Evolutionary conservation across 2,888 invertebrate genomes (phyloP).

Genomic region (Hipparchia semele): DNA sequence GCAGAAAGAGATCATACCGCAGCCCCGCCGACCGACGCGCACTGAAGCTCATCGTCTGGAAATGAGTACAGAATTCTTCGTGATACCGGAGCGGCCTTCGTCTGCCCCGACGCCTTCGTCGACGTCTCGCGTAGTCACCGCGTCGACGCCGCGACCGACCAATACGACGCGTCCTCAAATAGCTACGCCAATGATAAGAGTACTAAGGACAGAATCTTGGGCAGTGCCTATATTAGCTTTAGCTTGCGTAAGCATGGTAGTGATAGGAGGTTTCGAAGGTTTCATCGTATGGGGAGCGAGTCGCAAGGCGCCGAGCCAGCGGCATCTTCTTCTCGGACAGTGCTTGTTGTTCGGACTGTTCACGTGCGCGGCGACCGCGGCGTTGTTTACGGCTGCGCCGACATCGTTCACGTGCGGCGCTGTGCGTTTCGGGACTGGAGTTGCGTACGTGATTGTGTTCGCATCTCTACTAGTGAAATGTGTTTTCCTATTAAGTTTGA

Average conservation of each 20-base stretch:
- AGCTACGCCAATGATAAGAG: conserved; percentile 54
- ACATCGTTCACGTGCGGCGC: conserved; percentile 91
- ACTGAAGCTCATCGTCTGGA: conserved; percentile 85
- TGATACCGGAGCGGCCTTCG: conserved; percentile 84
- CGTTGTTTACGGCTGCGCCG: conserved; percentile 90
- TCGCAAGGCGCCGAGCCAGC: conserved; percentile 90
- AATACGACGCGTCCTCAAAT: conserved; percentile 53
- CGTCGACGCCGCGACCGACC: conserved; percentile 52
- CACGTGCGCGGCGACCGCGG: conserved; percentile 90
- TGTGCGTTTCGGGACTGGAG: conserved; percentile 91
- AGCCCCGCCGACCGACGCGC: conserved; percentile 66
- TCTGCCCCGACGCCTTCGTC: conserved; percentile 59
- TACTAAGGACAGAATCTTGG: conserved; percentile 91
- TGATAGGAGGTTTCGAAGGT: conserved; percentile 93
- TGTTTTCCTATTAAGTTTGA: conserved; percentile 95
- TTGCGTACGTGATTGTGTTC: conserved; percentile 93
- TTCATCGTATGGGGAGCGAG: conserved; percentile 93
- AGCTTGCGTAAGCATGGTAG: conserved; percentile 91
- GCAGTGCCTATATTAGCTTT: conserved; percentile 94
- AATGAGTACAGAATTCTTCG: conserved; percentile 93
- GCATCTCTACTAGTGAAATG: conserved; percentile 96
- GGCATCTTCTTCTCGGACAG: conserved; percentile 94
- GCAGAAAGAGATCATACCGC: conserved; percentile 54
- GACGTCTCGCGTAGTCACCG: conserved; percentile 60
- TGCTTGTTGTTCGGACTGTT: conserved; percentile 93